Evolutionary conservation across 2,888 invertebrate genomes (phyloP).

Genomic region (Nesidiocoris tenuis): DNA sequence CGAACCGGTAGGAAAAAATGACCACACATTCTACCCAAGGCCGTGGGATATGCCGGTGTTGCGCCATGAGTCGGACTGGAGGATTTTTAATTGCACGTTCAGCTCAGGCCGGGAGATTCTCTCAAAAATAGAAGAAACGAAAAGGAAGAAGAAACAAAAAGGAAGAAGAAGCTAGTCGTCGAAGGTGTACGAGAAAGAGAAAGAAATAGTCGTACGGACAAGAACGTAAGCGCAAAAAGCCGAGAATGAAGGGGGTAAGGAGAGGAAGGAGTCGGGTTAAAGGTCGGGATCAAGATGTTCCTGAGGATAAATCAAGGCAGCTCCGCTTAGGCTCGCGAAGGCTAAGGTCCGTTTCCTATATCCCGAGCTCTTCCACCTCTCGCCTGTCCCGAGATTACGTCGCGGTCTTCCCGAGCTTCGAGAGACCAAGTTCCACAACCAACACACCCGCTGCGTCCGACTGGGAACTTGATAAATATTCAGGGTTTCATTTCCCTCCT

Average conservation of each 20-base stretch:
- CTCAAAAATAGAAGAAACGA: background rate
- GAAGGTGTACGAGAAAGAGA: background rate
- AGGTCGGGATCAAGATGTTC: constrained; percentile 37
- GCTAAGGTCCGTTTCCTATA: background rate
- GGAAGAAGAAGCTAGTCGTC: background rate
- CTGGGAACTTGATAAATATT: background rate
- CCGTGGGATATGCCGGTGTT: background rate
- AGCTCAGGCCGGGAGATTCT: background rate
- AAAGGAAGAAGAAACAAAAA: background rate
- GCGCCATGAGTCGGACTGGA: background rate
- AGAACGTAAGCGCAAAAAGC: background rate
- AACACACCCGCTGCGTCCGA: background rate
- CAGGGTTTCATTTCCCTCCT: background rate
- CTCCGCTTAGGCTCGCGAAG: background rate
- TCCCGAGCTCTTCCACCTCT: background rate
- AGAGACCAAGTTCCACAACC: background rate
- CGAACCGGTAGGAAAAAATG: background rate
- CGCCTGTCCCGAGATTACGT: background rate
- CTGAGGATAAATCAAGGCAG: constrained; percentile 30
- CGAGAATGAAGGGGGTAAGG: background rate
- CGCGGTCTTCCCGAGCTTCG: background rate
- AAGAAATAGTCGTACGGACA: background rate
- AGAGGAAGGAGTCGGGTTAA: constrained; percentile 3
- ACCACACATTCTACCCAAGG: background rate
- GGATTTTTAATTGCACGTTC: background rate